phyloP scores from a whole-genome alignment of 2,797 vertebrate species.

The Leucoraja ocellata region DNA sequence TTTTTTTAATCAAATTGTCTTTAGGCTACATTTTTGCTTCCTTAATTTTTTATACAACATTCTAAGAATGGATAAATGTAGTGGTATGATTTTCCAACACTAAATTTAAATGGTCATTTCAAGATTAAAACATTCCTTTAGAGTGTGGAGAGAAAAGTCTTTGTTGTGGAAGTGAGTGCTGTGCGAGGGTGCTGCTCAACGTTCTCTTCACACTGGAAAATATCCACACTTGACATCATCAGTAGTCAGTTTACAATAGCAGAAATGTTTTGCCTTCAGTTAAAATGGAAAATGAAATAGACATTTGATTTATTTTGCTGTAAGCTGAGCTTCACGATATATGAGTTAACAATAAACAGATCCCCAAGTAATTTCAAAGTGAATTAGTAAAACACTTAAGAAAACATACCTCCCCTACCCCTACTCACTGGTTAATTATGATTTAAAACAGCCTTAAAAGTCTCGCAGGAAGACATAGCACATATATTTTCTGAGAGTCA shows the following conservation, averaged over 20 bases:
- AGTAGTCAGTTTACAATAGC: background rate
- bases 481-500: background rate
- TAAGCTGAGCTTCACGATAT: background rate
- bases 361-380: background rate
- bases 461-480: background rate
- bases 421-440: background rate
- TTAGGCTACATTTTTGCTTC: background rate
- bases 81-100: background rate
- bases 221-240: background rate
- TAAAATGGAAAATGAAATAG: background rate
- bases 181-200: background rate
- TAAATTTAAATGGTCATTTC: background rate
- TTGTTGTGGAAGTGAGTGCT: background rate
- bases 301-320: slow-evolving; percentile 5
- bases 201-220: background rate
- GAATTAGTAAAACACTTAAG: background rate
- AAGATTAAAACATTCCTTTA: background rate
- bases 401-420: background rate
- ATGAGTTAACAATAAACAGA: slow-evolving; percentile 3
- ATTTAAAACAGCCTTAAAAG: background rate
- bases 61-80: background rate
- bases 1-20: background rate
- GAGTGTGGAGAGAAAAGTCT: background rate
- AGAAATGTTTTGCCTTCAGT: slow-evolving; percentile 3
- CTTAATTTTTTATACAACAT: background rate